A percentile compares a stretch with the other conserved stretches of the same genome.
phyloP scores from a whole-genome alignment of 1,140 invertebrate genomes.

The Drosophila leontia region DNA sequence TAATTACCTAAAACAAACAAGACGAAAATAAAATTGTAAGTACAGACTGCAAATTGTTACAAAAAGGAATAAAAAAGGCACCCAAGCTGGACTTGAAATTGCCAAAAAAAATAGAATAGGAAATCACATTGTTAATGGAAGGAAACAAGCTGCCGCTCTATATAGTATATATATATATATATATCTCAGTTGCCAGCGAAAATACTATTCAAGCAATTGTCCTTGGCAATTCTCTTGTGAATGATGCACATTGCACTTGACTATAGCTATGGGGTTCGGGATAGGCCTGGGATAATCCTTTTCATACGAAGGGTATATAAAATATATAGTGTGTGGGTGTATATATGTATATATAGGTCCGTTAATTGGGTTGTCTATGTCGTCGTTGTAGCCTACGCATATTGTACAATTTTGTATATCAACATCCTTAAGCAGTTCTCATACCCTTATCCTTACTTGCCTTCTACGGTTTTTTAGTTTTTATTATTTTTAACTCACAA shows the following conservation, averaged over 20 bases:
- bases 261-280: constrained; percentile 35
- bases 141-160: constrained; percentile 7
- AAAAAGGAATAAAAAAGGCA: constrained; percentile 6
- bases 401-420: constrained; percentile 61
- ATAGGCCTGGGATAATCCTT: constrained; percentile 30
- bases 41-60: constrained; percentile 36
- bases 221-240: constrained; percentile 52
- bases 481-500: constrained; percentile 56
- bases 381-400: constrained; percentile 60
- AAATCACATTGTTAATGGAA: constrained; percentile 22
- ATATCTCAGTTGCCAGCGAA: constrained; percentile 13
- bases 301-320: constrained; percentile 69
- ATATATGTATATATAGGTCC: constrained; percentile 49
- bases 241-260: constrained; percentile 18
- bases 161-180: neutral
- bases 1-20: constrained; percentile 39
- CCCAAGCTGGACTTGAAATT: neutral
- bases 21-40: constrained; percentile 43
- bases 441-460: constrained; percentile 31
- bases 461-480: constrained; percentile 18
- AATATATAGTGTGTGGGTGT: constrained; percentile 59
- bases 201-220: constrained; percentile 65
- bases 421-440: constrained; percentile 49
- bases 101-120: neutral
- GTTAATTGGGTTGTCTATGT: constrained; percentile 49